Conservation (phyloP, 2,797 vertebrate species). For the Periparus ater region DNA sequence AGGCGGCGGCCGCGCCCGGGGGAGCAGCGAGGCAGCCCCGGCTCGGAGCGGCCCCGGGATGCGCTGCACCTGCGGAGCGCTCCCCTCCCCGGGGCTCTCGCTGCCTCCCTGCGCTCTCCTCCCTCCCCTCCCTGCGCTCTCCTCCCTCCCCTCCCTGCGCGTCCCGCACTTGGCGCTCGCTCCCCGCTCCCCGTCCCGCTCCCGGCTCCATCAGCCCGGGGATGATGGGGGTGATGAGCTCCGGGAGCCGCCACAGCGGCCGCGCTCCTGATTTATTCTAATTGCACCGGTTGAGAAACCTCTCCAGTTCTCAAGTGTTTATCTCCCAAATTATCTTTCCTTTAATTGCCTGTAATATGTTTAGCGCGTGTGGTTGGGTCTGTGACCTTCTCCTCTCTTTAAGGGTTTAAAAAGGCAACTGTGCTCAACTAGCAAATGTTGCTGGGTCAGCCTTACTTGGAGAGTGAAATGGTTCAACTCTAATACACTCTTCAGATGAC, state of each 20-base stretch:
- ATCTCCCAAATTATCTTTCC: constrained; percentile 43
- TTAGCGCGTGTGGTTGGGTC: constrained; percentile 27
- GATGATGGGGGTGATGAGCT: not conserved
- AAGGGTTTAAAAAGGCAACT: not conserved
- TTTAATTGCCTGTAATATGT: constrained; percentile 35
- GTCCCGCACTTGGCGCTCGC: not conserved
- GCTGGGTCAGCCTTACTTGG: not conserved
- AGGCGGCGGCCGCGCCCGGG: not conserved
- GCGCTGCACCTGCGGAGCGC: constrained; percentile 36
- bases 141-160: fast-evolving
- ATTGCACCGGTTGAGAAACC: constrained; percentile 26
- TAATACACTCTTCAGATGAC: not conserved
- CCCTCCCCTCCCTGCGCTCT: not conserved
- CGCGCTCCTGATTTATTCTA: not conserved
- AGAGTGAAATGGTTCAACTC: not conserved
- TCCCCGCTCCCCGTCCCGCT: not conserved
- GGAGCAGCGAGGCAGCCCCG: not conserved
- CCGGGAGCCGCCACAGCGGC: not conserved
- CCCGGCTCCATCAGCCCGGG: not conserved
- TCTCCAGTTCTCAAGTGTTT: constrained; percentile 38
- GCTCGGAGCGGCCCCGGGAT: not conserved
- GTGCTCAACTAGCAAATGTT: not conserved
- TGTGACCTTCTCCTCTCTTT: not conserved
- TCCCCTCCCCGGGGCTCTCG: not conserved
- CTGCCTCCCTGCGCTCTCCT: not conserved